A percentile compares a stretch with the other conserved stretches of the same genome.
phyloP scores from a whole-genome alignment of 2,888 invertebrate genomes.

The Mesorhabditis sp. region DNA sequence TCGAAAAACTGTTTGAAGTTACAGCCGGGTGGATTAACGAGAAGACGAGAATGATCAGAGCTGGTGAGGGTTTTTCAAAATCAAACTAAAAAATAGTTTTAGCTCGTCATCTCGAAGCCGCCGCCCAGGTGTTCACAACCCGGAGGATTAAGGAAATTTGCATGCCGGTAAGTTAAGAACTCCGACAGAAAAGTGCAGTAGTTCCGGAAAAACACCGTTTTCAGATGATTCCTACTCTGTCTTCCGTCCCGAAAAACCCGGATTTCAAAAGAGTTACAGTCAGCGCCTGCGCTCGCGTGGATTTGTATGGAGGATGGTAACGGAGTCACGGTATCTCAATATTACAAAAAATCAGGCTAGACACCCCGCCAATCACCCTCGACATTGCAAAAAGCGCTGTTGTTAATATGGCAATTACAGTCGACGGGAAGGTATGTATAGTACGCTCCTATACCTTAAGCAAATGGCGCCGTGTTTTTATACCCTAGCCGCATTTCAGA shows the following conservation, averaged over 20 bases:
- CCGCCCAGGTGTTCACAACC: constrained; percentile 52
- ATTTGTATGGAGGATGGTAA: constrained; percentile 61
- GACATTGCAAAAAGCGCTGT: constrained; percentile 62
- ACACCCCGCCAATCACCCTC: constrained; percentile 66
- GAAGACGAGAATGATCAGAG: constrained; percentile 61
- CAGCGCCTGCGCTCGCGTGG: constrained; percentile 5
- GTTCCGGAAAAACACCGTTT: no score
- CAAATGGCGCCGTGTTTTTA: no score
- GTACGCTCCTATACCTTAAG: no score
- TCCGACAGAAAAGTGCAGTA: no score
- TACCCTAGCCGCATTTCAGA: no score
- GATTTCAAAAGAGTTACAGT: no score
- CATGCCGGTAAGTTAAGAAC: constrained; percentile 11
- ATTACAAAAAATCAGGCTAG: constrained; percentile 57
- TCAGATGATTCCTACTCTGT: constrained; percentile 10
- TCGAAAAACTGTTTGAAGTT: no score
- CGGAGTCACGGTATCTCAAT: no score
- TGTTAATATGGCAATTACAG: constrained; percentile 61
- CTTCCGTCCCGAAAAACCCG: not conserved
- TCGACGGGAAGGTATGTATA: constrained; percentile 61
- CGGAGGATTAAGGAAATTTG: constrained; percentile 9
- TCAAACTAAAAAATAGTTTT: no score
- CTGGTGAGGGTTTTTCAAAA: constrained; percentile 25
- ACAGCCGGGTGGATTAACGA: constrained; percentile 57
- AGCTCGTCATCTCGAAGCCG: constrained; percentile 64